Evolutionary conservation across 2,113 vertebrate genomes (phyloP), one percentile per base, ranked within the genome.

Genomic region (Plestiodon gilberti): DNA sequence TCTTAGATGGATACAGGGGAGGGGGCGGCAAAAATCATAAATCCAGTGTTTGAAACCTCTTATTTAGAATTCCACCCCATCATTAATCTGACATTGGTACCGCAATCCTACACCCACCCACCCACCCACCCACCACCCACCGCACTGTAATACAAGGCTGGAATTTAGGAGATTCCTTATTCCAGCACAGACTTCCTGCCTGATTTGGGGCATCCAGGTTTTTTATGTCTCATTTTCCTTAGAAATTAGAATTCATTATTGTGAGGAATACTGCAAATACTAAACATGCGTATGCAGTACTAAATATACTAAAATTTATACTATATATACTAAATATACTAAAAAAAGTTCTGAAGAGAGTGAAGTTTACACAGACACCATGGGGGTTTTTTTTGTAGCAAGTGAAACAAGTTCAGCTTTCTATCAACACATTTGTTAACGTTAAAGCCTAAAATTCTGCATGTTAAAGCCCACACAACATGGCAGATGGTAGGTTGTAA

Each of bases 181-280:
- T 71, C n/a, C 77, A 73, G 20, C 35, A 73, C 22, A 43, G 57
- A 48, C 40, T 65, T 73, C 14, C 43, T 75, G 17, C 43, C 65
- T 77, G 20, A 52, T 55, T 59, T 65, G 40, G 3, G 18, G 40
- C 7, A 84, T 48, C 43, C 28, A 10, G n/a, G 52, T 30, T 43
- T 55, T 80, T 57, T 71, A 33, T 59, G 8, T 20, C 38, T 81
- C 35, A 43, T 13, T 71, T 52, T 35, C 1, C 77, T 52, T 61
- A 73, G 70, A 48, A 43, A 61, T 70, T 71, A n/a, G 25, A 83
- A 73, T 85, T 40, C n/a, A 69, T 79, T 28, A 28, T 65, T 85
- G 48, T 70, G 65, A 82, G 40, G 20, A 48, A 25, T 22, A 71
- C 10, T 67, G 30, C 64, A 69, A 69, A 30, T 69, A 85, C 17